These are phyloP conservation scores for Eupithecia abbreviata DNA, from an alignment of 2,888 invertebrate genomes.

Conservation along the genomic window DNA sequence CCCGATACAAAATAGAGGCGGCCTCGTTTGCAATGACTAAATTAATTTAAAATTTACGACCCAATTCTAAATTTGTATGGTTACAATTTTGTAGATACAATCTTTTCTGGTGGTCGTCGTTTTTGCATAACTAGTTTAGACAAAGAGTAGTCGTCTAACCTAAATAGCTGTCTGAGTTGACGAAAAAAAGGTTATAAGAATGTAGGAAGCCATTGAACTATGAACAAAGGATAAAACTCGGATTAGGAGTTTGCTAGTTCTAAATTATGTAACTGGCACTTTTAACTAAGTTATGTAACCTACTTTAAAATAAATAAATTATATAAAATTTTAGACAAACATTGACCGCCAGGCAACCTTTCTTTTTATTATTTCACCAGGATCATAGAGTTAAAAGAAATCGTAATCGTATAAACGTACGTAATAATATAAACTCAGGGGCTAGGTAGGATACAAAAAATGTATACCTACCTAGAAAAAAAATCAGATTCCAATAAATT, in stretches of 20 bases:
- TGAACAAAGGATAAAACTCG: constrained; percentile 36
- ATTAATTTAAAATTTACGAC: constrained; percentile 53
- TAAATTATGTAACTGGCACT: neutral
- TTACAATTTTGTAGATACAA: constrained; percentile 47
- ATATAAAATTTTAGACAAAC: constrained; percentile 11
- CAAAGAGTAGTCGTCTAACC: constrained; percentile 42
- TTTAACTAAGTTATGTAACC: too few relatives aligned
- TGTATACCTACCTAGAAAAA: too few relatives aligned
- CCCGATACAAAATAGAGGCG: constrained; percentile 58
- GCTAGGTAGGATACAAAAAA: too few relatives aligned
- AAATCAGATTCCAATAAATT: neutral
- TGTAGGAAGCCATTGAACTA: constrained; percentile 46
- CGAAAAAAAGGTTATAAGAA: constrained; percentile 38
- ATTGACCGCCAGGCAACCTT: constrained; percentile 17
- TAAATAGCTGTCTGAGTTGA: constrained; percentile 38
- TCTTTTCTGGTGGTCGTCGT: constrained; percentile 38
- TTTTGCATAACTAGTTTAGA: constrained; percentile 46
- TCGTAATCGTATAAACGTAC: too few relatives aligned
- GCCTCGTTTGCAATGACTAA: constrained; percentile 61
- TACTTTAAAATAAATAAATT: too few relatives aligned
- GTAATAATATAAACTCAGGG: too few relatives aligned
- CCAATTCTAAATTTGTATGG: constrained; percentile 43
- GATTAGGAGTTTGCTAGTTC: constrained; percentile 16
- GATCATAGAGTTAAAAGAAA: neutral
- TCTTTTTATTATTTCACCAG: neutral